Percentiles rank a stretch among this genome's conserved stretches.
phyloP scores from a whole-genome alignment of 2,113 vertebrate species.

The Origma solitaria region DNA sequence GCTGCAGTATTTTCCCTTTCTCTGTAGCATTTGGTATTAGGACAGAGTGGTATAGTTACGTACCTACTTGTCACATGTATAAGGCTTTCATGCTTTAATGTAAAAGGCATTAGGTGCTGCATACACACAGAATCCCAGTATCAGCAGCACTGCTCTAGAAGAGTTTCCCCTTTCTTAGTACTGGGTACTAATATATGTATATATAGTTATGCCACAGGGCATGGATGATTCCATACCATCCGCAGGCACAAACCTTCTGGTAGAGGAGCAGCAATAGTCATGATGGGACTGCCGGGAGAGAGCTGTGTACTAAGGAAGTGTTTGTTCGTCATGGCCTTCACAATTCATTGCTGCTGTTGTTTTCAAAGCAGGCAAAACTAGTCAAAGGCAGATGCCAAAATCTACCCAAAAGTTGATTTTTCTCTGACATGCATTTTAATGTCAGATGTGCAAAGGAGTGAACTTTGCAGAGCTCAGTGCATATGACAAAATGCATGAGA shows the following conservation, averaged over 20 bases:
- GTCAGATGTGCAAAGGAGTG: neutral
- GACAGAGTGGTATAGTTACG: neutral
- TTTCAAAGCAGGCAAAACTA: neutral
- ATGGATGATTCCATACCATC: neutral
- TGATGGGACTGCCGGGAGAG: neutral
- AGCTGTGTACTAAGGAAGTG: neutral
- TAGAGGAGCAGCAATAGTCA: neutral
- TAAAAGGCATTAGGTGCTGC: neutral
- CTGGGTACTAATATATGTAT: neutral
- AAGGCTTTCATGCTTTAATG: neutral
- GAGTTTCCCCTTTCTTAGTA: neutral
- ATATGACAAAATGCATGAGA: neutral
- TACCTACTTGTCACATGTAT: neutral
- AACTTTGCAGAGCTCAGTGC: neutral
- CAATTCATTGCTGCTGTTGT: neutral
- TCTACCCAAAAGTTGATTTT: neutral
- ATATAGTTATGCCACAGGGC: neutral
- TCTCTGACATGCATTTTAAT: neutral
- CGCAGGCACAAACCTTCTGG: neutral
- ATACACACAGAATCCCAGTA: neutral
- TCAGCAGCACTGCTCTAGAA: neutral
- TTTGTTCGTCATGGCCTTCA: neutral
- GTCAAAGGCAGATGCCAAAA: neutral
- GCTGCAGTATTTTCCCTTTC: neutral
- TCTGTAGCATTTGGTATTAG: neutral